Evolutionary conservation across 1,140 invertebrate genomes (phyloP).

Genomic region (Liolophura sinensis): DNA sequence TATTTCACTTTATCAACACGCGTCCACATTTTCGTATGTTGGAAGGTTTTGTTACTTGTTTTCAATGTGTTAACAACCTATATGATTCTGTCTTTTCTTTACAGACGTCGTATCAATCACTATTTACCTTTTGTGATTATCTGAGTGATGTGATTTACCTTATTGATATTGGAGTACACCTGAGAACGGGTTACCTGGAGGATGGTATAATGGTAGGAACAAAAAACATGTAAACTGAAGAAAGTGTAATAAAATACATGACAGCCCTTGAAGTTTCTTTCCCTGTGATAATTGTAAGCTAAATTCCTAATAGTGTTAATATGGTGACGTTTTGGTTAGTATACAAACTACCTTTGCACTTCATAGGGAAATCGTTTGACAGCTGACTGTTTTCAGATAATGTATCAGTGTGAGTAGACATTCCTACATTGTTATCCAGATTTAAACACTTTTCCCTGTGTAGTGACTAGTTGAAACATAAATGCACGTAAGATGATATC

Average conservation of each 20-base stretch:
- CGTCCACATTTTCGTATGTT: too few species aligned
- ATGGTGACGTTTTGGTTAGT: conserved; percentile 9
- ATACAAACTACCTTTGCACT: conserved; percentile 8
- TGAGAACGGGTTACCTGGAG: conserved; percentile 26
- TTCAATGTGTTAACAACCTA: too few species aligned
- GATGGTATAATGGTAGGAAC: conserved; percentile 36
- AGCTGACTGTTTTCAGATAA: neutral
- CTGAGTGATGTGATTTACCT: conserved; percentile 30
- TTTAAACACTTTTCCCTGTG: too few species aligned
- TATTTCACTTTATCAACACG: too few species aligned
- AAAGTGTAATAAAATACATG: neutral
- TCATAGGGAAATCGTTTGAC: neutral
- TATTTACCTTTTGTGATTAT: conserved; percentile 25
- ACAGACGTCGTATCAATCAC: conserved; percentile 10
- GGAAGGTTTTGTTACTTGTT: too few species aligned
- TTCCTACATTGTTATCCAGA: too few species aligned
- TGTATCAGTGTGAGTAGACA: neutral
- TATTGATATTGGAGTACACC: conserved; percentile 27
- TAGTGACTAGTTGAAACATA: too few species aligned
- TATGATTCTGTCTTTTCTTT: neutral
- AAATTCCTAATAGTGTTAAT: conserved; percentile 9
- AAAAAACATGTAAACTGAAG: conserved; percentile 1
- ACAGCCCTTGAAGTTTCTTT: conserved; percentile 9
- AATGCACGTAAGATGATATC: too few species aligned
- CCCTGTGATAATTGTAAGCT: conserved; percentile 1